Evolutionary conservation across 2,888 invertebrate genomes (phyloP), one percentile per base, ranked within the genome.

Genomic region (Meloe dianella): DNA sequence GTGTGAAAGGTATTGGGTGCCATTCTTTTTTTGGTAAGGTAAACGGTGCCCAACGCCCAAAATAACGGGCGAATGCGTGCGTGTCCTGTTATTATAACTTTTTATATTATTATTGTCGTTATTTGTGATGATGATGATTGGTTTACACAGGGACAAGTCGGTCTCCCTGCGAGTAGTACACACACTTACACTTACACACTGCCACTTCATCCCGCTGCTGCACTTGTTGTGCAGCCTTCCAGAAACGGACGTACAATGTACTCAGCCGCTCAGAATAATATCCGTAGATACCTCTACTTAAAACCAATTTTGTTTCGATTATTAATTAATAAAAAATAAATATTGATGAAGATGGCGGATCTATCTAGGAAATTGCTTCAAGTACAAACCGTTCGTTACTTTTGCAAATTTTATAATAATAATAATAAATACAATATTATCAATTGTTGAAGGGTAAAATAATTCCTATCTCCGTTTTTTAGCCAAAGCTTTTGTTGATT

Each of bases 371-470:
- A 88, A 89, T 87, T 88, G 89, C 88, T 89, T 89, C 86, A 88
- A 89, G 89, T 89, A 89, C 89, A 89, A 89, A 87, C 83, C 84
- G 87, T 89, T 88, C 87, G 88, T 89, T 89, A 89, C 88, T 89
- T 89, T 89, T 89, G 88, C 87, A 89, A 89, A 89, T 89, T 89
- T 89, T 89, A 89, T 89, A 47, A 85, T 86, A 85, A 27, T 89
- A 89, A 89, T 89, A 47, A 85, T 75, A 80, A 79, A 73, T 70
- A 77, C 76, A 77, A 80, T 78, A 77, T 80, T 81, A 80, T 78
- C 80, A 75, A 80, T 80, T 83, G 83, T 84, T 83, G 80, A 83
- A 51, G 79, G 80, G 79, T 81, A 80, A 79, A 81, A 75, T 79
- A 80, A 81, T 79, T 80, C 79, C 80, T 82, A 80, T 77, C 77